A percentile compares a stretch with the other conserved stretches of the same genome.
Conservation (phyloP, 1,140 invertebrate species). For the Cataglyphis hispanica region DNA sequence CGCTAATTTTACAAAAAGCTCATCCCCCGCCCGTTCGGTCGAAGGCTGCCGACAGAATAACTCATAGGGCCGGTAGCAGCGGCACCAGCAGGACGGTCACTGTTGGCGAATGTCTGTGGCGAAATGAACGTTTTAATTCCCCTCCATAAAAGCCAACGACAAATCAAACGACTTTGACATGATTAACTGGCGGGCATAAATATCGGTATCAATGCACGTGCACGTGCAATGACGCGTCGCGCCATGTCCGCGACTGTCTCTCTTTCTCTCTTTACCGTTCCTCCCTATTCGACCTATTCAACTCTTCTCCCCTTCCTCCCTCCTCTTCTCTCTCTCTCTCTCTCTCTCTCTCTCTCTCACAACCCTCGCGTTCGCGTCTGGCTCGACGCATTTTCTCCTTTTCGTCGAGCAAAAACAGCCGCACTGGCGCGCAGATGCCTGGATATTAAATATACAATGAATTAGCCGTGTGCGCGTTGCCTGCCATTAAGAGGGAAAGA, state of each 20-base stretch:
- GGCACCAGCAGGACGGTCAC: constrained; percentile 74
- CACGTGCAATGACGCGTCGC: constrained; percentile 84
- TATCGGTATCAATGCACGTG: constrained; percentile 86
- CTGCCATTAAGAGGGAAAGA: constrained; percentile 49
- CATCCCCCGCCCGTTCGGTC: constrained; percentile 64
- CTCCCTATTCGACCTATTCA: neutral
- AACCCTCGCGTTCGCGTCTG: constrained; percentile 28
- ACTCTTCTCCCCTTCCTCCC: constrained; percentile 18
- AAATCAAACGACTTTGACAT: constrained; percentile 86
- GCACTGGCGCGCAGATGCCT: constrained; percentile 30
- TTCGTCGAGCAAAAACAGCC: constrained; percentile 58
- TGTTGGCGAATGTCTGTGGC: constrained; percentile 86
- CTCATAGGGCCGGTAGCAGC: constrained; percentile 77
- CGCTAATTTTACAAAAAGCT: constrained; percentile 85
- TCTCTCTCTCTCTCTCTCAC: constrained; percentile 35
- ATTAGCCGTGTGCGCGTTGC: constrained; percentile 54
- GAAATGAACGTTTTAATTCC: constrained; percentile 87
- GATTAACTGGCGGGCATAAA: constrained; percentile 86
- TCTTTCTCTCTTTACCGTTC: neutral
- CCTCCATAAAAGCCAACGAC: constrained; percentile 86
- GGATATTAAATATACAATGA: constrained; percentile 70
- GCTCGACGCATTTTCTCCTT: constrained; percentile 56
- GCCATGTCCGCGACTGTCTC: constrained; percentile 66
- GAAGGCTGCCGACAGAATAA: constrained; percentile 83
- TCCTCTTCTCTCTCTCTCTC: constrained; percentile 63